Base-by-base conservation (phyloP, 2,797 vertebrate species). In the Spinibarbus caldwelli region DNA sequence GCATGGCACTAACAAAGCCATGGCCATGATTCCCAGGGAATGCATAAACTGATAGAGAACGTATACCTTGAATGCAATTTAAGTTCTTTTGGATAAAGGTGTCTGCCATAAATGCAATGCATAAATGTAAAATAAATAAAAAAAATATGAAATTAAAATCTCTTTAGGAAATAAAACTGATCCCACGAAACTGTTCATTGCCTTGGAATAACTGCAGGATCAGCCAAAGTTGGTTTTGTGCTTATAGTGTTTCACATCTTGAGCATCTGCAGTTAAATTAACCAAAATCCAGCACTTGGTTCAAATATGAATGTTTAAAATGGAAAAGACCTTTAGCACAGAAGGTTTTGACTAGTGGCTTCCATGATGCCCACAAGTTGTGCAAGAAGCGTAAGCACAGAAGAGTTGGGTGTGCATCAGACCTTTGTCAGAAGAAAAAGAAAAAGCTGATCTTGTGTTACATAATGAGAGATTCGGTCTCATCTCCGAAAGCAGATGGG, bases 401-500 rank as follows among this genome's bases (percentile, higher is more conserved):
- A 59, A 57, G 41, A 31, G 12, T 31, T n/a, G n/a, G 4, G 36
- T 41, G 49, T 67, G 31, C 14, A 14, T 49, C 75, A 87, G 72
- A 78, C 34, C 34, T 75, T 59, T 73, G 45, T 43, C 21, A 43
- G 34, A 36, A 43, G 12, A 68, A 75, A 78, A 82, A 59, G 31
- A 66, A 64, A 54, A 80, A 52, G 47, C 49, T 71, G 17, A 78
- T 87, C 38, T 21, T 71, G 75, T 29, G 59, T 89, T 85, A 87
- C 87, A 87, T 87, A 88, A 88, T 54, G 66, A 54, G 67, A 36
- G 47, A 64, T 83, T 68, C 45, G 0, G 17, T 36, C 49, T 71
- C 29, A 54, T 80, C 54, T 84, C 54, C 49, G 62, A 85, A 86
- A 82, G 87, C 91, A 92, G 92, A 91, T 88, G 88, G 90, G 84